Percentiles rank a stretch among this genome's conserved stretches.
Evolutionary conservation across 2,113 vertebrate genomes (phyloP).

Genomic region (Carollia perspicillata): DNA sequence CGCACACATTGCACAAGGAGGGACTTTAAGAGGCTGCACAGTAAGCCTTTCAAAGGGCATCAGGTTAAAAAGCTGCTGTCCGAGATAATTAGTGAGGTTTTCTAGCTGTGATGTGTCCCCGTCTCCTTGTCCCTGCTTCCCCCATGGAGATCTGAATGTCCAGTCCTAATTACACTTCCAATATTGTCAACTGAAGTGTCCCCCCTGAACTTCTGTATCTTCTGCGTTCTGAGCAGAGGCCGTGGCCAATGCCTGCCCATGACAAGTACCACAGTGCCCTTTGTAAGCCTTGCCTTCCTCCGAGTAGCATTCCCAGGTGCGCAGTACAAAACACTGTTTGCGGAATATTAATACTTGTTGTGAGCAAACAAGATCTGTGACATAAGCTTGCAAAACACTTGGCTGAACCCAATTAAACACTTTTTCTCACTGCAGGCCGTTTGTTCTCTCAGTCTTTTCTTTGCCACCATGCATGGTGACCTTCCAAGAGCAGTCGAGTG

Average conservation of each 20-base stretch:
- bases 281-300: background rate
- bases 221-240: background rate
- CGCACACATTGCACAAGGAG: background rate
- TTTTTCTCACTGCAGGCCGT: background rate
- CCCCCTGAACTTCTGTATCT: background rate
- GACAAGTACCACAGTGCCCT: background rate
- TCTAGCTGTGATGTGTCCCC: background rate
- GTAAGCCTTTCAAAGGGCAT: constrained; percentile 43
- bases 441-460: background rate
- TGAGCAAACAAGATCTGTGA: background rate
- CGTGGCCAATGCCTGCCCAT: background rate
- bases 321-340: background rate
- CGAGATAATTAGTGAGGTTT: constrained; percentile 11
- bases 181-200: background rate
- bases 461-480: background rate
- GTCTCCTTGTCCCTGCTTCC: background rate
- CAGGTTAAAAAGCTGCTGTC: constrained; percentile 35
- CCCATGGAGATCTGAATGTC: background rate
- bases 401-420: background rate
- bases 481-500: background rate
- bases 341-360: background rate
- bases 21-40: background rate
- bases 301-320: background rate
- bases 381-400: background rate
- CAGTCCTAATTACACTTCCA: background rate